These are phyloP conservation scores for Molanna angustata DNA, from an alignment of 2,888 invertebrate species.

Conservation along the genomic window DNA sequence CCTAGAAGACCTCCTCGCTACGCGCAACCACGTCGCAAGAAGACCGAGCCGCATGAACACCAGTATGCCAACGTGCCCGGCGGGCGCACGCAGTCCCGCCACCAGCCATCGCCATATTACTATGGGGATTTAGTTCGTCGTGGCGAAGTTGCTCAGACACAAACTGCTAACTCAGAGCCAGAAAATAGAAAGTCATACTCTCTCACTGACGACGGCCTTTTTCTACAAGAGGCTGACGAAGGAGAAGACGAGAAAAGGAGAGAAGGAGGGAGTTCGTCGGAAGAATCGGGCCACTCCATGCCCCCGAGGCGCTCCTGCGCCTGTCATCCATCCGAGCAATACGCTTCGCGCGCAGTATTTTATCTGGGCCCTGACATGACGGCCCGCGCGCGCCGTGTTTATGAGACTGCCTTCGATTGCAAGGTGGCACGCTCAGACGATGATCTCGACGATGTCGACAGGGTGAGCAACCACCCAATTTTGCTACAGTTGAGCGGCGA, in stretches of 20 bases:
- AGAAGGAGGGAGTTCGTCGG: conserved; percentile 48
- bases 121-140: conserved; percentile 72
- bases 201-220: conserved; percentile 66
- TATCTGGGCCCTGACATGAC: conserved; percentile 63
- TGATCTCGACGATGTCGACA: conserved; percentile 77
- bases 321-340: conserved; percentile 58
- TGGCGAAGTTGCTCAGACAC: conserved; percentile 68
- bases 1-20: conserved; percentile 48
- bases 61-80: conserved; percentile 54
- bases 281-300: conserved; percentile 61
- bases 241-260: too few species aligned
- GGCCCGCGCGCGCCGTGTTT: conserved; percentile 70
- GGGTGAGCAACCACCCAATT: conserved; percentile 77
- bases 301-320: conserved; percentile 61
- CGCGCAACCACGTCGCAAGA: conserved; percentile 42
- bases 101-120: conserved; percentile 80
- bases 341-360: conserved; percentile 62
- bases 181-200: conserved; percentile 63
- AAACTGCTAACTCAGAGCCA: conserved; percentile 44
- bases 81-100: conserved; percentile 39
- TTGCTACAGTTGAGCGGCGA: conserved; percentile 57
- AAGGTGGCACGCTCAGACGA: conserved; percentile 79
- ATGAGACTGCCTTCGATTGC: conserved; percentile 89
- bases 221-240: conserved; percentile 36
- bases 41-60: conserved; percentile 55